These are phyloP conservation scores for Oryctolagus cuniculus DNA, from an alignment of 2,113 vertebrate species.

Conservation along the genomic window DNA sequence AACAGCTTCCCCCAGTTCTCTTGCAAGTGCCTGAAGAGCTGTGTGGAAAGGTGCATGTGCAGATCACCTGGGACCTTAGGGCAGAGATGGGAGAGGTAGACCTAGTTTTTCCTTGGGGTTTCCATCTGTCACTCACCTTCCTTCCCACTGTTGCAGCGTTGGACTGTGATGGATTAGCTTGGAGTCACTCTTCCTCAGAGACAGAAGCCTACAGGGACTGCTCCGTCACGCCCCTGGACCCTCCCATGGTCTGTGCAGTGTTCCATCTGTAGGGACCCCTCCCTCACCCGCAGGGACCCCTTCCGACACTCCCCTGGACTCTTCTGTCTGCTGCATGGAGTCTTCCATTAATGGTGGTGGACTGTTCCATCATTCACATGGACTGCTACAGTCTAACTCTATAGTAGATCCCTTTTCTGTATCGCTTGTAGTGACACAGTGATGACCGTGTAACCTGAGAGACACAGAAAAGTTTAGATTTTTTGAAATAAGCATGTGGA, in stretches of 20 bases:
- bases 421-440: not conserved
- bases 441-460: not conserved
- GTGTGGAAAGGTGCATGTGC: not conserved
- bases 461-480: constrained; percentile 35
- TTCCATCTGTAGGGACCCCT: no score
- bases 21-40: not conserved
- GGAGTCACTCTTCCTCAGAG: not conserved
- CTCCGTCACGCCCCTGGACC: not conserved
- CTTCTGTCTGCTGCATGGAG: no score
- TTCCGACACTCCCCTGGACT: no score
- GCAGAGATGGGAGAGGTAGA: not conserved
- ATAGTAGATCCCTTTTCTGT: not conserved
- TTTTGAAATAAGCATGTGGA: constrained; percentile 16
- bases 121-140: not conserved
- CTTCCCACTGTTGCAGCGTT: not conserved
- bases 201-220: not conserved
- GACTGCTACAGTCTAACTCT: not conserved
- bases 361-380: not conserved
- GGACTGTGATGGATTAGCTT: not conserved
- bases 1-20: not conserved
- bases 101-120: not conserved
- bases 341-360: not conserved
- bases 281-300: no score
- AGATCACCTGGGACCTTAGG: not conserved
- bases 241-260: no score